A percentile compares a stretch with the other conserved stretches of the same genome.
Conservation (phyloP, 2,797 vertebrate species). For the Ibycter americanus region DNA sequence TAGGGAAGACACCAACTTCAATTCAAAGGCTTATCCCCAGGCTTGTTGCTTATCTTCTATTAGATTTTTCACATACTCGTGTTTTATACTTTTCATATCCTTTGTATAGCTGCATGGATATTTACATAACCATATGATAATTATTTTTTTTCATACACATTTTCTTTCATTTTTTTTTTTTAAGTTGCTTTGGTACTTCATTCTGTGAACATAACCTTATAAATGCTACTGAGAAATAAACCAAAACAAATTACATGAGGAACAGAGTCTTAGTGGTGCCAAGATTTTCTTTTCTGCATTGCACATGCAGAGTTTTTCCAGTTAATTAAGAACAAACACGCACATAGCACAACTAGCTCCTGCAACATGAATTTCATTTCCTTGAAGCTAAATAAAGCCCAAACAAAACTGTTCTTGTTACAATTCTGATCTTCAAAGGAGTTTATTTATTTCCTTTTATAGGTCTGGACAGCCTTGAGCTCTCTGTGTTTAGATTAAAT, state of each 20-base stretch:
- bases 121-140: not conserved
- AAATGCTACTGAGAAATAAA: constrained; percentile 25
- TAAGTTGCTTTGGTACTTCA: not conserved
- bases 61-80: not conserved
- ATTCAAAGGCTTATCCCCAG: not conserved
- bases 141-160: not conserved
- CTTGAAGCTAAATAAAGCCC: constrained; percentile 57
- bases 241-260: constrained; percentile 24
- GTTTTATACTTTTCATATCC: not conserved
- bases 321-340: constrained; percentile 38
- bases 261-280: not conserved
- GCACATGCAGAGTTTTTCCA: not conserved
- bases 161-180: not conserved
- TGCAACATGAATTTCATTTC: constrained; percentile 45
- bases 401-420: not conserved
- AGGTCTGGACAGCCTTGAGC: constrained; percentile 39
- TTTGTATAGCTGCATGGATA: not conserved
- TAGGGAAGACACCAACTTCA: not conserved
- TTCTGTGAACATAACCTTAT: not conserved
- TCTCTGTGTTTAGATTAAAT: constrained; percentile 44
- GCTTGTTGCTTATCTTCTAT: not conserved
- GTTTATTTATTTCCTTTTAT: constrained; percentile 52
- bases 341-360: not conserved
- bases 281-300: not conserved
- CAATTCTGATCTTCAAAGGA: constrained; percentile 48